Percentiles rank a stretch among this genome's conserved stretches.
Conservation (phyloP, 1,140 invertebrate species). For the Nomia melanderi region DNA sequence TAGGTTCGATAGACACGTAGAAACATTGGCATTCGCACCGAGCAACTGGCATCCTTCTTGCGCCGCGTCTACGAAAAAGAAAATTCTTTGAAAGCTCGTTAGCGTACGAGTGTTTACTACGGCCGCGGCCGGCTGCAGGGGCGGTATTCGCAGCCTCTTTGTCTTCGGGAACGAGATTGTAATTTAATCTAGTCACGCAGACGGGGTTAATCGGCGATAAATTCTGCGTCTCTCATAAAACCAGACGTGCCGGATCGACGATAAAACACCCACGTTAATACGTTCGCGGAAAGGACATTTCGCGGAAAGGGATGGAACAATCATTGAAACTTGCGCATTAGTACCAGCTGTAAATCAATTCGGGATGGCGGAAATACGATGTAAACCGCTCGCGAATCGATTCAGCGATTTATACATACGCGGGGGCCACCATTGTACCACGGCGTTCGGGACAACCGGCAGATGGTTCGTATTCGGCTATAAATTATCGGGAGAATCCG, state of each 20-base stretch:
- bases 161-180: conserved; percentile 39
- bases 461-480: conserved; percentile 59
- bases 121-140: conserved; percentile 12
- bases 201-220: conserved; percentile 61
- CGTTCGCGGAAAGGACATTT: conserved; percentile 45
- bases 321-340: conserved; percentile 40
- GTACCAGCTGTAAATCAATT: conserved; percentile 69
- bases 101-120: conserved; percentile 31
- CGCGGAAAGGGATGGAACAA: conserved; percentile 24
- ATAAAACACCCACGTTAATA: conserved; percentile 56
- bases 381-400: conserved; percentile 60
- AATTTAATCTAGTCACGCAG: conserved; percentile 48
- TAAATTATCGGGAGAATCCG: conserved; percentile 65
- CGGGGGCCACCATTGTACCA: conserved; percentile 40
- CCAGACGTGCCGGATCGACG: conserved; percentile 40
- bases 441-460: conserved; percentile 25
- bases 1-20: too few relatives aligned
- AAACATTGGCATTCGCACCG: too few relatives aligned
- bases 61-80: not conserved
- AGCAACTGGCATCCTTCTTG: not conserved
- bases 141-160: not conserved
- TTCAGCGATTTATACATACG: conserved; percentile 65
- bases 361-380: conserved; percentile 62
- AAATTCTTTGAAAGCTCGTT: not conserved
- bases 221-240: conserved; percentile 64